Conservation (phyloP, 2,888 invertebrate species). For the Eretmocerus hayati region DNA sequence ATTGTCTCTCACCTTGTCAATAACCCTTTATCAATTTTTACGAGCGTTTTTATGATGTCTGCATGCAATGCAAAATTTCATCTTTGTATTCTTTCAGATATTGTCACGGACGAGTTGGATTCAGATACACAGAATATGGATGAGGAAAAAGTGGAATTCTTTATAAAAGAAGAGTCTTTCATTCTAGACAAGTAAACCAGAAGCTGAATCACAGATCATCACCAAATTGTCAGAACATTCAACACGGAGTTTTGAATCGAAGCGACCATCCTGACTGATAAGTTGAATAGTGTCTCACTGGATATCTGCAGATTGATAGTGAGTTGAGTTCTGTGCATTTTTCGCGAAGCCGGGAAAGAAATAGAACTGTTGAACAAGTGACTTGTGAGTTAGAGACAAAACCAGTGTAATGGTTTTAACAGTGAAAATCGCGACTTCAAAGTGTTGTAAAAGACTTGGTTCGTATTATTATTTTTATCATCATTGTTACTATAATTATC, state of each 20-base stretch:
- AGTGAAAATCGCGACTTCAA: conserved; percentile 28
- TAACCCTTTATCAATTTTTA: not conserved
- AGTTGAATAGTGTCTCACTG: no score
- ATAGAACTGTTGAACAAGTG: not conserved
- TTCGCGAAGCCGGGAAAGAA: no score
- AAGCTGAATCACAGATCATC: no score
- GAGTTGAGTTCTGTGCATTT: no score
- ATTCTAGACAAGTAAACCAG: conserved; percentile 65
- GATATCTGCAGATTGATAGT: no score
- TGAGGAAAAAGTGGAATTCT: conserved; percentile 95
- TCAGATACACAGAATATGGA: conserved; percentile 80
- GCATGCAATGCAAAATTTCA: no score
- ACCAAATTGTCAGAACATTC: no score
- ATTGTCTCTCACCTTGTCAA: no score
- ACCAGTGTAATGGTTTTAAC: conserved; percentile 3
- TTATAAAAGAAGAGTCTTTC: conserved; percentile 88
- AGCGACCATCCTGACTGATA: conserved; percentile 9
- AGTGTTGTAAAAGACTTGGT: conserved; percentile 27
- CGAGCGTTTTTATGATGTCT: no score
- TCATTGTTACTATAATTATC: no score
- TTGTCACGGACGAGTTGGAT: conserved; percentile 89
- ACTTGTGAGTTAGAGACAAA: conserved; percentile 4
- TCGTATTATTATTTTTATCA: conserved; percentile 32
- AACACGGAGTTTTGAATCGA: conserved; percentile 11
- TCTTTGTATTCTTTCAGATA: no score